Evolutionary conservation across 2,113 vertebrate species (phyloP), one percentile per base, ranked within the genome.

Genomic region (Syrrhaptes paradoxus): DNA sequence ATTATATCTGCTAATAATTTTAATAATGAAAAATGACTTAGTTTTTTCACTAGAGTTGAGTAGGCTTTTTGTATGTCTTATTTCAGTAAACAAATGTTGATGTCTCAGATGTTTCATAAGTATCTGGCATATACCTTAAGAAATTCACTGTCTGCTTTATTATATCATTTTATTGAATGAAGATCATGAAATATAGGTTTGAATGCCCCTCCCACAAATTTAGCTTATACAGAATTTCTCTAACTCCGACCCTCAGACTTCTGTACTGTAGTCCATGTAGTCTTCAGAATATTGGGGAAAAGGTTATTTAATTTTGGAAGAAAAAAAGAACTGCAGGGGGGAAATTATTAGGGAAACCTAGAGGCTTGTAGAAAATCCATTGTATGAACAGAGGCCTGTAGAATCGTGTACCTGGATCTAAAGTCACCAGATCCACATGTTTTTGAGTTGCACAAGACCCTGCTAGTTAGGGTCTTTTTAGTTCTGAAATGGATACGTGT

Each of bases 361-460:
- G 29, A 73, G 45, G 11, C 49, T 85, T 73, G 34, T 72, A 34
- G 62, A 55, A 74, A 78, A 38, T 59, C 26, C 6, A 0, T 24
- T 9, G 3, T 51, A 8, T 0, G 0, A 74, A 52, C 17, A 41
- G 31, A 77, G 28, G 3, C 6, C 24, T 55, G 4, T 14, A 29
- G 59, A 63, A 26, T 71, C 25, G 19, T 4, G 2, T 26, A 43
- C 21, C n/a, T 76, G 26, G 26, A 71, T 72, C 15, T 72, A 13
- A 76, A 77, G 21, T 86, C 26, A 38, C 9, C 18, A 54, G 10
- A 58, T 43, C 6, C 41, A 13, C 5, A 16, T 1, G 1, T 29
- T 11, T 85, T 62, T 36, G 46, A 29, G 34, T 67, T 78, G 13
- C 20, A n/a, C 12, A 21, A 48, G 21, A 25, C 29, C 17, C 9